Conservation (phyloP, 2,797 vertebrate genomes). For the Lemur catta region DNA sequence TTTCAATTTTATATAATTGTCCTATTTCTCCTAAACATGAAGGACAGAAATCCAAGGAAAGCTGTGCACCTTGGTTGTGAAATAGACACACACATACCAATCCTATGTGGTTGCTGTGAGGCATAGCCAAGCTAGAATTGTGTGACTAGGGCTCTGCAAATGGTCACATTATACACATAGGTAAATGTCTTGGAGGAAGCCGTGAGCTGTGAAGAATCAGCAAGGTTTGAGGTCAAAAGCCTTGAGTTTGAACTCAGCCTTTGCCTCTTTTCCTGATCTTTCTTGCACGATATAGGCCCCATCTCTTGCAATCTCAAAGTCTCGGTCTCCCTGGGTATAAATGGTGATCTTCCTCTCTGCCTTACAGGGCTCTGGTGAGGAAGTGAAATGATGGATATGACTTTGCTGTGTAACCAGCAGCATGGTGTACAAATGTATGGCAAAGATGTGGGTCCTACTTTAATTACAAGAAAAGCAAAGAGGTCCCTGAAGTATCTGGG, state of each 20-base stretch:
- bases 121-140: not conserved
- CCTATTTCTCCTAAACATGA: not conserved
- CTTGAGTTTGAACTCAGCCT: not conserved
- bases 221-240: not conserved
- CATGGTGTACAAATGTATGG: not conserved
- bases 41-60: not conserved
- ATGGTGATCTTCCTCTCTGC: not conserved
- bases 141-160: not conserved
- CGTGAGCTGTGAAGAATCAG: not conserved
- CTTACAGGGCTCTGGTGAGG: fast-evolving
- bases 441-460: not conserved
- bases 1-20: not conserved
- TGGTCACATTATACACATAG: not conserved
- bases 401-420: not conserved
- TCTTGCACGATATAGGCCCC: not conserved
- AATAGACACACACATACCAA: not conserved
- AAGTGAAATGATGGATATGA: not conserved
- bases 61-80: not conserved
- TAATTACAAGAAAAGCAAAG: not conserved
- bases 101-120: not conserved
- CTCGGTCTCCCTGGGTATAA: not conserved
- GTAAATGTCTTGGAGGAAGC: not conserved
- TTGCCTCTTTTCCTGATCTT: not conserved
- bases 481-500: not conserved
- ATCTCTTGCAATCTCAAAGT: not conserved